Evolutionary conservation across 2,888 invertebrate genomes (phyloP).

Genomic region (Rhopalosiphum nymphaeae): DNA sequence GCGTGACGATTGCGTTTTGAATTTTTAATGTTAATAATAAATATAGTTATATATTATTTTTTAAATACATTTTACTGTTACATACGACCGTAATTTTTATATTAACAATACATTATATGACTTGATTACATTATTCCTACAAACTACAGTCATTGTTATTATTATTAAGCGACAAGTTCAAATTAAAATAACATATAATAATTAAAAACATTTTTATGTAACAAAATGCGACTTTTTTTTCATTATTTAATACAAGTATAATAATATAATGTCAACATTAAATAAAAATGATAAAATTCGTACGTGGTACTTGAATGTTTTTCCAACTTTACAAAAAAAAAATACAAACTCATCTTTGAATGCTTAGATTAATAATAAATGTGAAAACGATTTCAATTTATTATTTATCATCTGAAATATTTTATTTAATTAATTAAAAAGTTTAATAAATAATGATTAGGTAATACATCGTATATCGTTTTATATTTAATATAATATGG

Average conservation of each 20-base stretch:
- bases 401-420: neutral
- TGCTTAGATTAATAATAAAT: neutral
- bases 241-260: neutral
- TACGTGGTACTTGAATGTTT: neutral
- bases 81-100: neutral
- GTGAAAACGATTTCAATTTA: neutral
- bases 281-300: neutral
- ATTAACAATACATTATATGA: neutral
- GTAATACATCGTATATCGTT: neutral
- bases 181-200: neutral
- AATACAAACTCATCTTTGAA: neutral
- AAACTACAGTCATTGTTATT: conserved; percentile 7
- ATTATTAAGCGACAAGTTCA: neutral
- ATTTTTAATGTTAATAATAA: neutral
- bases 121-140: conserved; percentile 5
- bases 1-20: neutral
- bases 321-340: neutral
- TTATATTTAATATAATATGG: neutral
- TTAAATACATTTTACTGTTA: neutral
- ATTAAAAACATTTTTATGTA: neutral
- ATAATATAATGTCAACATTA: neutral
- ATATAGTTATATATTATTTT: neutral
- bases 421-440: neutral
- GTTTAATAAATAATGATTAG: neutral
- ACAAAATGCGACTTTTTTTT: neutral